A percentile compares a stretch with the other conserved stretches of the same genome.
Evolutionary conservation across 1,140 invertebrate species (phyloP).

Genomic region (Megalopta genalis): DNA sequence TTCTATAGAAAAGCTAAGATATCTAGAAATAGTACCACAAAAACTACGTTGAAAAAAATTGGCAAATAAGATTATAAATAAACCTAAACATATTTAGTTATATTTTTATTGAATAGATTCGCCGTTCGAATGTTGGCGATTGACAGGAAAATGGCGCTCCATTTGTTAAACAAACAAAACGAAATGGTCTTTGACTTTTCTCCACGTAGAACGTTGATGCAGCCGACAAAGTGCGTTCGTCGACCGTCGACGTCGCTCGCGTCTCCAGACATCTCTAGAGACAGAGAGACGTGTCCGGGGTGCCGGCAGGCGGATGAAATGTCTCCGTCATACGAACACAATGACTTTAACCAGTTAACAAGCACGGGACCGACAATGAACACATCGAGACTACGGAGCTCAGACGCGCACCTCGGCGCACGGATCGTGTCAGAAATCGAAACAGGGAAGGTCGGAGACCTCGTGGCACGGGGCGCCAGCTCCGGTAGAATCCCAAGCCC

Average conservation of each 20-base stretch:
- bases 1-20: too few species aligned
- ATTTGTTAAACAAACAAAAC: too few species aligned
- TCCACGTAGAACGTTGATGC: too few species aligned
- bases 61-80: too few species aligned
- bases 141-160: too few species aligned
- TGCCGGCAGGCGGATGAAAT: background rate
- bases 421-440: constrained; percentile 55
- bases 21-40: too few species aligned
- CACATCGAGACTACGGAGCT: constrained; percentile 22
- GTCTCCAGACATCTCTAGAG: constrained; percentile 58
- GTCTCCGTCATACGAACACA: constrained; percentile 50
- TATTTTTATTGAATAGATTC: too few species aligned
- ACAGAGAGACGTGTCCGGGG: constrained; percentile 56
- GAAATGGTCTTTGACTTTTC: too few species aligned
- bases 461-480: background rate
- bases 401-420: constrained; percentile 32
- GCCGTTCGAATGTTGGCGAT: too few species aligned
- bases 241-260: constrained; percentile 30
- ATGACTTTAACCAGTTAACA: constrained; percentile 65
- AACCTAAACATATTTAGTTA: too few species aligned
- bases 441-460: constrained; percentile 38
- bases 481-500: background rate
- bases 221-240: background rate
- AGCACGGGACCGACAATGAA: constrained; percentile 41
- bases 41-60: too few species aligned